Evolutionary conservation across 2,888 invertebrate genomes (phyloP).

Genomic region (Cotesia congregata): DNA sequence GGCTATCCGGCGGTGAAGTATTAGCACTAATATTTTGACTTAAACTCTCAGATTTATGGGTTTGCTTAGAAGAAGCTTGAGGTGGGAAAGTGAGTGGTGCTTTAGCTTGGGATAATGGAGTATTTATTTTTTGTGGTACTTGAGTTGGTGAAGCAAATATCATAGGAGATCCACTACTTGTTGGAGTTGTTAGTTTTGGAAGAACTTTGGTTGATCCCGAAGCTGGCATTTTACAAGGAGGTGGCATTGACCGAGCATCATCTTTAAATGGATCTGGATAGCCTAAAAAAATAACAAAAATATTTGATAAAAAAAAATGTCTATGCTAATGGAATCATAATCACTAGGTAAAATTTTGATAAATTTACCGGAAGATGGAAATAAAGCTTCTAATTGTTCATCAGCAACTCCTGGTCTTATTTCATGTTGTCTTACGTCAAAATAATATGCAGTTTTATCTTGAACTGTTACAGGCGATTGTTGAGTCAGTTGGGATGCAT

Average conservation of each 20-base stretch:
- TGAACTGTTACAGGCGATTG: slow-evolving; percentile 67
- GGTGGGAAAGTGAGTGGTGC: slow-evolving; percentile 52
- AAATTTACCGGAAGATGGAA: slow-evolving; percentile 74
- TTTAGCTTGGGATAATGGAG: slow-evolving; percentile 53
- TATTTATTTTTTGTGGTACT: slow-evolving; percentile 55
- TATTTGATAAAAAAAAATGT: slow-evolving; percentile 6
- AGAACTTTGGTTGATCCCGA: slow-evolving; percentile 58
- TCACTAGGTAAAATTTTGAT: not conserved
- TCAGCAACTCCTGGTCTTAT: slow-evolving; percentile 54
- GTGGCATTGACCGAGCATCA: slow-evolving; percentile 65
- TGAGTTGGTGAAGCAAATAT: slow-evolving; percentile 61
- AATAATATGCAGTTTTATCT: slow-evolving; percentile 62
- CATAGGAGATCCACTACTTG: slow-evolving; percentile 58
- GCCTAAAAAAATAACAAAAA: slow-evolving; percentile 57
- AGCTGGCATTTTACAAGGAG: slow-evolving; percentile 65
- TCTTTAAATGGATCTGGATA: slow-evolving; percentile 83
- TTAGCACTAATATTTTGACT: slow-evolving; percentile 67
- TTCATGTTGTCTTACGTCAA: slow-evolving; percentile 59
- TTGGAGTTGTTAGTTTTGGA: slow-evolving; percentile 61
- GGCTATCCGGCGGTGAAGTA: slow-evolving; percentile 67
- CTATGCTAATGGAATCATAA: slow-evolving; percentile 18
- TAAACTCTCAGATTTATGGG: slow-evolving; percentile 65
- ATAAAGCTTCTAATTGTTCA: slow-evolving; percentile 75
- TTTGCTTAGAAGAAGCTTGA: slow-evolving; percentile 62
- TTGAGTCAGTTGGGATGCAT: slow-evolving; percentile 60